Conservation (phyloP, 2,888 invertebrate genomes). For the Tipula confusa region DNA sequence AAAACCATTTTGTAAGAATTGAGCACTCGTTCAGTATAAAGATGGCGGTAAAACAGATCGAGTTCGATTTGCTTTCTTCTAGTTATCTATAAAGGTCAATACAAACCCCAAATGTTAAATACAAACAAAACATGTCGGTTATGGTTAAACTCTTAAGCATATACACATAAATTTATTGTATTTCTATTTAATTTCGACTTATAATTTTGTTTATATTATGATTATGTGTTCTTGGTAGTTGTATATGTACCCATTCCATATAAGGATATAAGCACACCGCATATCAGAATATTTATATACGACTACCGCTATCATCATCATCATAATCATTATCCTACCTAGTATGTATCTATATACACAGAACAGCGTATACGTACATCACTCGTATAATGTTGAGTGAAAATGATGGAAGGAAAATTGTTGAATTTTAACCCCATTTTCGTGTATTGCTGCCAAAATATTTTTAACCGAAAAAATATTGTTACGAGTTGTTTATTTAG, state of each 20-base stretch:
- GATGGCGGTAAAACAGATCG: too few species aligned
- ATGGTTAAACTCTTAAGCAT: background rate
- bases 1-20: too few species aligned
- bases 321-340: background rate
- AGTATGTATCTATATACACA: background rate
- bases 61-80: too few species aligned
- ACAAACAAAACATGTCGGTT: background rate
- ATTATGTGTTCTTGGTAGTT: background rate
- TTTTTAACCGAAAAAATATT: background rate
- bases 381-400: conserved; percentile 3
- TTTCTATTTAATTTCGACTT: background rate
- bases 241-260: background rate
- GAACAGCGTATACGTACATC: too few species aligned
- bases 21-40: too few species aligned
- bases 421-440: background rate
- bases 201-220: background rate
- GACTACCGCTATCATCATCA: background rate
- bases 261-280: background rate
- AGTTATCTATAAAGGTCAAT: too few species aligned
- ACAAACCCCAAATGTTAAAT: too few species aligned
- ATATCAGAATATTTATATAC: background rate
- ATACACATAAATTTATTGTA: background rate
- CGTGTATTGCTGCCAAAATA: background rate
- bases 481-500: conserved; percentile 25
- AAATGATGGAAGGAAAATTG: background rate